Evolutionary conservation across 2,113 vertebrate genomes (phyloP), one percentile per base, ranked within the genome.

Genomic region (Varanus salvator): DNA sequence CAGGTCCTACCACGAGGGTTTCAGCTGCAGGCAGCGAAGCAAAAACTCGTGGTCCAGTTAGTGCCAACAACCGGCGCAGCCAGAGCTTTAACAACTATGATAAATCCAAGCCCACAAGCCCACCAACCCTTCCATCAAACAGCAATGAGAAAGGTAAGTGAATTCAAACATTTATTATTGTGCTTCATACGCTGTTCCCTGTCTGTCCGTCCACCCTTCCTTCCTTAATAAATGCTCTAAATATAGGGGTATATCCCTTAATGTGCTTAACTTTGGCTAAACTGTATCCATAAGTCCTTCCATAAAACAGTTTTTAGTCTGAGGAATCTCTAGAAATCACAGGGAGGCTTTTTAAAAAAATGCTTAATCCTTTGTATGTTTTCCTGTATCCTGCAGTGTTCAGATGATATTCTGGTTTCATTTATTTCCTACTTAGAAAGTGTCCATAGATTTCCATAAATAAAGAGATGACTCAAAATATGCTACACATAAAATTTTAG

Each of bases 21-120:
- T 98, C 98, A 66, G 89, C 98, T 97, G 98, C 98, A 66, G 98
- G 98, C 97, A 97, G 97, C 64, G 99, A 99, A 94, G 95, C 97
- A 95, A 98, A 98, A 95, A 94, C 97, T 87, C 98, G 98, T 52
- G 98, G 97, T 83, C 96, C 98, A 57, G 91, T 97, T 87, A 92
- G 97, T 93, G 97, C 97, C 89, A 98, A 97, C 94, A 99, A 98
- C 96, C 96, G 99, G 27, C 98, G 98, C 93, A 99, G 99, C 95
- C 99, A 99, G 97, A 99, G 98, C 96, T 98, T 99, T 96, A 98
- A 97, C 96, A 98, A 97, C 93, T 97, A 97, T 0, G 98, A 99
- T 95, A 99, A 99, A 97, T 98, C 98, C 80, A 99, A 98, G 96
- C 98, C 97, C 76, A 97, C 96, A 27, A 95, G 96, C 94, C 95